Base-by-base conservation (phyloP, 30 jellyfish, hydroid and myxozoan genomes). In the Turritopsis rubra region DNA sequence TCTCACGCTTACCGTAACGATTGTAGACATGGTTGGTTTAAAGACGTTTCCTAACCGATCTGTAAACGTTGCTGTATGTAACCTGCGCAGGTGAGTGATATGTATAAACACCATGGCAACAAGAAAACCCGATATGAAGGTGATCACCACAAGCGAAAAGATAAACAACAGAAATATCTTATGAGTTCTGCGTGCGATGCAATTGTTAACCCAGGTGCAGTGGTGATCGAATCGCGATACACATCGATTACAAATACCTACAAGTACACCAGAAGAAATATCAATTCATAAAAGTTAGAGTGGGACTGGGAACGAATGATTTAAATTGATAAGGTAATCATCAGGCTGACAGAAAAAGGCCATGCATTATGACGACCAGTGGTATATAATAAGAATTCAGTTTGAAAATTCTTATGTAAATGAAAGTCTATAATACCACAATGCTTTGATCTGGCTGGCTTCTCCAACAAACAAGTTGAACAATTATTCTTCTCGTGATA, bases 371-470 rank as follows among this genome's bases (percentile, higher is more conserved):
- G n/a, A n/a, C n/a, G n/a, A n/a, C n/a, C n/a, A n/a, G n/a, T n/a
- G n/a, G n/a, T n/a, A n/a, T n/a, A n/a, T n/a, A n/a, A n/a, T n/a
- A 41, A 41, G 60, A 5, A 41, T 41, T 41, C 5, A 41, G 5
- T 41, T 41, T 41, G 13, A 53, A 28, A 52, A 29, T 27, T 21
- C 19, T 21, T 60, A 52, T 21, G 52, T 53, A 81, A 13, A 65
- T 1, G 31, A 22, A 18, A 22, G 8, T 18, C 30, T 0, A 28
- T 41, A 95, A 21, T 88, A 92, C 98, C 52, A 71, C 98, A 92
- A 74, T 92, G 98, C 84, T 92, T 92, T 72, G 98, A 92, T 26
- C 98, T 80, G 29, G 98, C 98, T 5, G 98, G 98, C 82, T 92
- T 92, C 75, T 80, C 87, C 68, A 87, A 22, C 25, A 21, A 25